These are phyloP conservation scores for Julus scanicus DNA, from an alignment of 2,888 invertebrate species.

Conservation along the genomic window DNA sequence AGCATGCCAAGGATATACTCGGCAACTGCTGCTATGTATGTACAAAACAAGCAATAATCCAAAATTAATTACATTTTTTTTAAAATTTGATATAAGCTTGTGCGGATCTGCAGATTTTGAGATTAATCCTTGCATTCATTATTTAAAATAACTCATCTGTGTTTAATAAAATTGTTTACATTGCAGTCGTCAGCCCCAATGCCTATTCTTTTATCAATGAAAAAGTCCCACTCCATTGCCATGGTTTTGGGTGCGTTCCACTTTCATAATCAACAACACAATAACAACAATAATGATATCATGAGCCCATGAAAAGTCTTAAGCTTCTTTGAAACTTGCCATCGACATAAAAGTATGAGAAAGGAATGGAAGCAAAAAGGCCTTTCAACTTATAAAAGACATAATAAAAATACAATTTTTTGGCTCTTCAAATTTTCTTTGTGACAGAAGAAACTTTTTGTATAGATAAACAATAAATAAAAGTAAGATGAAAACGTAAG, in stretches of 20 bases:
- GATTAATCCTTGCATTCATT: background rate
- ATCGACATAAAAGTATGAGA: background rate
- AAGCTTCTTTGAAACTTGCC: background rate
- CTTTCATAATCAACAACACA: slow-evolving; percentile 13
- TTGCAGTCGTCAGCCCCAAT: background rate
- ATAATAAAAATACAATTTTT: background rate
- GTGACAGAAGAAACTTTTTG: background rate
- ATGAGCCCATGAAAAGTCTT: background rate
- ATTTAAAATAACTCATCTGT: background rate
- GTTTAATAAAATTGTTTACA: slow-evolving; percentile 36
- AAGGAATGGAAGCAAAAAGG: background rate
- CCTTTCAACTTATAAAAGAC: background rate
- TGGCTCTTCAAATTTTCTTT: background rate
- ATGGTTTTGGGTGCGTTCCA: slow-evolving; percentile 28
- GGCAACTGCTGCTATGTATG: background rate
- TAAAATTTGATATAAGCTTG: background rate
- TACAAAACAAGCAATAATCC: slow-evolving; percentile 20
- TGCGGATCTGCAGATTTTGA: background rate
- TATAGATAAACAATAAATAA: background rate
- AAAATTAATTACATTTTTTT: background rate
- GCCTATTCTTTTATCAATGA: background rate
- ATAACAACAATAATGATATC: background rate
- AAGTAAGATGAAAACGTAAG: background rate
- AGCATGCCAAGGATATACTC: background rate
- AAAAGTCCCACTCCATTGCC: background rate